A percentile compares a stretch with the other conserved stretches of the same genome.
Evolutionary conservation across 2,113 vertebrate species (phyloP).

Genomic region (Percopsis transmontana): DNA sequence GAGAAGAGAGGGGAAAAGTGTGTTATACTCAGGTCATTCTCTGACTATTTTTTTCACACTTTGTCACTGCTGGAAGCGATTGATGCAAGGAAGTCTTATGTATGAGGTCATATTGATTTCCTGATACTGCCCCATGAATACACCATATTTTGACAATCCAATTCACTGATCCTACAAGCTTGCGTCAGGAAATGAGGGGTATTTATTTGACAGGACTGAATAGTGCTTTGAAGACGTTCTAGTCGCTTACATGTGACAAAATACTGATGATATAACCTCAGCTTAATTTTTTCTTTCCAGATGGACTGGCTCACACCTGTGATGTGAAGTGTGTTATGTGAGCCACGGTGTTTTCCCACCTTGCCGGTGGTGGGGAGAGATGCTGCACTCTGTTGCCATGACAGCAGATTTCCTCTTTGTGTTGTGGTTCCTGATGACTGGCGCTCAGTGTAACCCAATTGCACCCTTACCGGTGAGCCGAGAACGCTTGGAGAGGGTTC

Average conservation of each 20-base stretch:
- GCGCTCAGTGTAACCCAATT: constrained; percentile 85
- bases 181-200: constrained; percentile 30
- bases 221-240: constrained; percentile 18
- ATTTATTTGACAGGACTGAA: constrained; percentile 38
- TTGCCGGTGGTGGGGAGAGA: constrained; percentile 88
- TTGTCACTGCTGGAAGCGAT: constrained; percentile 40
- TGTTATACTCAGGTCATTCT: constrained; percentile 36
- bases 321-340: constrained; percentile 84
- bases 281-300: constrained; percentile 74
- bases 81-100: constrained; percentile 62
- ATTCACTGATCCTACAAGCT: constrained; percentile 47
- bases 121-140: constrained; percentile 44
- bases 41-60: constrained; percentile 40
- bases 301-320: constrained; percentile 70
- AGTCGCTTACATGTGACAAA: constrained; percentile 48
- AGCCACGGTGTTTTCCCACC: constrained; percentile 83
- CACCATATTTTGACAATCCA: constrained; percentile 48
- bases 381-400: constrained; percentile 89
- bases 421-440: constrained; percentile 87
- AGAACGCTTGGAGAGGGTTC: constrained; percentile 69
- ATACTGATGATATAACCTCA: constrained; percentile 58
- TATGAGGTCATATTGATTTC: constrained; percentile 60
- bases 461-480: constrained; percentile 81
- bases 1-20: constrained; percentile 23
- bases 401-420: constrained; percentile 89